These are phyloP conservation scores for Coregonus ussuriensis DNA, from an alignment of 2,797 vertebrate species.

Conservation along the genomic window DNA sequence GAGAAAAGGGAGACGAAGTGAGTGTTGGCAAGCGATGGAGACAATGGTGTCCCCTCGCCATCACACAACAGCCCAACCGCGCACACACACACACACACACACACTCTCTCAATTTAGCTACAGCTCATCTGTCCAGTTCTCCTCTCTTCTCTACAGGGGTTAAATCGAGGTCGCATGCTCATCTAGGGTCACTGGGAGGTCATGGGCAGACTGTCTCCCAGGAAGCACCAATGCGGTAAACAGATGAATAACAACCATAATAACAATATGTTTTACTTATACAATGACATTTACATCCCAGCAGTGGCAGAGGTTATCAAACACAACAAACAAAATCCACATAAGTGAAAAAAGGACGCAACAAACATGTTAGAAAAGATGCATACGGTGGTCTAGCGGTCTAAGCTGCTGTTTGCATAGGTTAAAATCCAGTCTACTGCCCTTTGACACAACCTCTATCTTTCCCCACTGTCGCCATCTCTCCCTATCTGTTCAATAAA, in stretches of 20 bases:
- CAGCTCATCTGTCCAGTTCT: conserved; percentile 47
- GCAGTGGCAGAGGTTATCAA: neutral
- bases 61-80: neutral
- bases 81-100: conserved; percentile 8
- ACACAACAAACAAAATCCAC: neutral
- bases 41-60: conserved; percentile 2
- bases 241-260: neutral
- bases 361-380: too few species aligned
- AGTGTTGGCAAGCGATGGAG: conserved; percentile 2
- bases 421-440: too few species aligned
- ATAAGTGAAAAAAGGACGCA: neutral
- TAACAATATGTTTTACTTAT: neutral
- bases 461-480: neutral
- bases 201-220: conserved; percentile 22
- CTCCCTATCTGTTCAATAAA: neutral
- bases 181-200: conserved; percentile 41
- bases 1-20: conserved; percentile 1
- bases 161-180: conserved; percentile 34
- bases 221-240: neutral
- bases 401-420: too few species aligned
- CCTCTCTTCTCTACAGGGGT: conserved; percentile 26
- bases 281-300: neutral
- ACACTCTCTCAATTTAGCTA: conserved; percentile 29
- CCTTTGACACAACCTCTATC: too few species aligned
- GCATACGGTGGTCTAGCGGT: too few species aligned